These are phyloP conservation scores for Lepidurus arcticus DNA, from an alignment of 1,140 invertebrate genomes.

Conservation along the genomic window DNA sequence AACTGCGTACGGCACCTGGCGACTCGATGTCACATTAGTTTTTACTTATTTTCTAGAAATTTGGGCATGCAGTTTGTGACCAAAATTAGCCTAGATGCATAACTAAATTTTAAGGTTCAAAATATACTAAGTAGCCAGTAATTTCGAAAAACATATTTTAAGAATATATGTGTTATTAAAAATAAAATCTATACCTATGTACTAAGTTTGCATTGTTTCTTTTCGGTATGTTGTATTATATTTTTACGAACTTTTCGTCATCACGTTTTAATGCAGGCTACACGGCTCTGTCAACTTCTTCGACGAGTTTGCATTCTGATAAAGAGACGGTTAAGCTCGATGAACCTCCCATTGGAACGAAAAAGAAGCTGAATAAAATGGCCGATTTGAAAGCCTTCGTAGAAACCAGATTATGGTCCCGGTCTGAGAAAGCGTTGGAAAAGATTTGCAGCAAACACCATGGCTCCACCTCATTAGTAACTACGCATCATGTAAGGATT, in stretches of 20 bases:
- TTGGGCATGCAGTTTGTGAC: too few species aligned
- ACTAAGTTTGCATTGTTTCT: too few species aligned
- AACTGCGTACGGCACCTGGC: too few species aligned
- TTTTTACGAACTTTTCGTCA: background rate
- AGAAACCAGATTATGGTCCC: slow-evolving; percentile 81
- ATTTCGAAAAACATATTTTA: too few species aligned
- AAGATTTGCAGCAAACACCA: slow-evolving; percentile 65
- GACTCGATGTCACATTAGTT: too few species aligned
- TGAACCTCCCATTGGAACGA: slow-evolving; percentile 47
- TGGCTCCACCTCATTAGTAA: slow-evolving; percentile 37
- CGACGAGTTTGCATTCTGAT: background rate
- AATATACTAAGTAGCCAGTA: too few species aligned
- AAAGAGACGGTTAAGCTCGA: slow-evolving; percentile 51
- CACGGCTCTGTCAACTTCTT: background rate
- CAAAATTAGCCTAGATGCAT: too few species aligned
- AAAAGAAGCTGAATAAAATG: slow-evolving; percentile 79
- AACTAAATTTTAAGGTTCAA: too few species aligned
- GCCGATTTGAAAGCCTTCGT: slow-evolving; percentile 81
- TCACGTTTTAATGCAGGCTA: background rate
- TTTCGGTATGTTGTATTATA: too few species aligned
- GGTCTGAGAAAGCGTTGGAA: slow-evolving; percentile 83
- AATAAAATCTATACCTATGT: too few species aligned
- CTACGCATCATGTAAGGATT: background rate
- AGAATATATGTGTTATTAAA: too few species aligned
- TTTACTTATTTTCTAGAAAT: too few species aligned